phyloP scores from a whole-genome alignment of 2,888 invertebrate species.

The Drosophila koepferae region DNA sequence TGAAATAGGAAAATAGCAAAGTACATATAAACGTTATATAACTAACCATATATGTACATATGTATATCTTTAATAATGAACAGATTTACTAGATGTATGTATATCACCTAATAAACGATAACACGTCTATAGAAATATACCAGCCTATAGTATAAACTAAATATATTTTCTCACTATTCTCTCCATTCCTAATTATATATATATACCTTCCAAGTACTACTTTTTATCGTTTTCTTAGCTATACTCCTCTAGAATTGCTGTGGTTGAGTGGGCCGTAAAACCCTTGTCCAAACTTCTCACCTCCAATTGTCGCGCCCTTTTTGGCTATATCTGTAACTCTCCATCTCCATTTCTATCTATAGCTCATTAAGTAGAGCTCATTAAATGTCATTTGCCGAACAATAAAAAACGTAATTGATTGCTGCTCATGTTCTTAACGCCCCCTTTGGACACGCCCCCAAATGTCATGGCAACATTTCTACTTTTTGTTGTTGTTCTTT shows the following conservation, averaged over 20 bases:
- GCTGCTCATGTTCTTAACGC: constrained; percentile 6
- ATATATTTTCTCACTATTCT: too few species aligned
- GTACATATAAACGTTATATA: too few species aligned
- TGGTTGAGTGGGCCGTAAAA: background rate
- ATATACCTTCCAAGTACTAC: background rate
- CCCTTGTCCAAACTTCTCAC: background rate
- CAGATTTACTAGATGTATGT: too few species aligned
- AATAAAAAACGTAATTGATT: constrained; percentile 47
- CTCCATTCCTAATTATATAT: background rate
- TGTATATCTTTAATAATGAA: too few species aligned
- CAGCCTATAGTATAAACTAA: too few species aligned
- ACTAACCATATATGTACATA: too few species aligned
- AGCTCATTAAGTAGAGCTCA: constrained; percentile 1
- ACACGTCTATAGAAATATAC: too few species aligned
- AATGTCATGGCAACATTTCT: constrained; percentile 45
- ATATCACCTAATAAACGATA: too few species aligned
- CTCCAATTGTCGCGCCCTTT: background rate
- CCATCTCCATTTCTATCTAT: background rate
- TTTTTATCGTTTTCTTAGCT: background rate
- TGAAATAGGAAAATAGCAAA: too few species aligned
- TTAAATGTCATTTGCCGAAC: constrained; percentile 14
- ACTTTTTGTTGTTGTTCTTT: background rate
- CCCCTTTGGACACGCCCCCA: constrained; percentile 13
- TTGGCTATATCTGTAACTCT: background rate
- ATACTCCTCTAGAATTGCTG: background rate